A percentile compares a stretch with the other conserved stretches of the same genome.
These are phyloP conservation scores for Cavia porcellus DNA, from an alignment of 2,113 vertebrate genomes.

Conservation along the genomic window DNA sequence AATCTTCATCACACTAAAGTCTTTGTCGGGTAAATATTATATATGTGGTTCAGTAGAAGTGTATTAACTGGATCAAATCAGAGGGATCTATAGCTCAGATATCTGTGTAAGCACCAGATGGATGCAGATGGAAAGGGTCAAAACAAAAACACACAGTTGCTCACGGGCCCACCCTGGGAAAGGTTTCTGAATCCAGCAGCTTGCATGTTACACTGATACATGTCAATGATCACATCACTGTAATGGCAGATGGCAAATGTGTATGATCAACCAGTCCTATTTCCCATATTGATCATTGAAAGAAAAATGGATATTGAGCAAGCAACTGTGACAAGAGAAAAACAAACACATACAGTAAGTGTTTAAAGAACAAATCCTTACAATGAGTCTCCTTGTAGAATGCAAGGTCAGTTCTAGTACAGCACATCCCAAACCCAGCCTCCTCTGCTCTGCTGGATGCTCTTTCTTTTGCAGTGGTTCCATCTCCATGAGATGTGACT, in stretches of 20 bases:
- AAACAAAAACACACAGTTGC: neutral
- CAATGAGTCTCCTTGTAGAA: neutral
- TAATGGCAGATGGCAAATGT: neutral
- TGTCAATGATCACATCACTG: neutral
- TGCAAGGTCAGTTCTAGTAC: neutral
- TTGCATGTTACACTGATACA: neutral
- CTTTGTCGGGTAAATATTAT: neutral
- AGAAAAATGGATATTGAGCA: neutral
- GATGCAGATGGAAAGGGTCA: neutral
- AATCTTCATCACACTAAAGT: neutral
- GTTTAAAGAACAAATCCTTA: neutral
- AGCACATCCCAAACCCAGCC: neutral
- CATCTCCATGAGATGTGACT: neutral
- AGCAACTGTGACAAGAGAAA: neutral
- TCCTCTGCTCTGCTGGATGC: neutral
- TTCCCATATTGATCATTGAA: neutral
- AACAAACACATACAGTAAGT: neutral
- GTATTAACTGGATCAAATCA: neutral
- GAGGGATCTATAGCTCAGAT: neutral
- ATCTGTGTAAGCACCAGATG: neutral
- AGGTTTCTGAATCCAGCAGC: neutral
- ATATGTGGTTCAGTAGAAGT: neutral
- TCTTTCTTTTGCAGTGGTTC: neutral
- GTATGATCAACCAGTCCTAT: neutral
- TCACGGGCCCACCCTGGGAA: neutral